A percentile compares a stretch with the other conserved stretches of the same genome.
Evolutionary conservation across 2,888 invertebrate genomes (phyloP).

Genomic region (Elaeidobius kamerunicus): DNA sequence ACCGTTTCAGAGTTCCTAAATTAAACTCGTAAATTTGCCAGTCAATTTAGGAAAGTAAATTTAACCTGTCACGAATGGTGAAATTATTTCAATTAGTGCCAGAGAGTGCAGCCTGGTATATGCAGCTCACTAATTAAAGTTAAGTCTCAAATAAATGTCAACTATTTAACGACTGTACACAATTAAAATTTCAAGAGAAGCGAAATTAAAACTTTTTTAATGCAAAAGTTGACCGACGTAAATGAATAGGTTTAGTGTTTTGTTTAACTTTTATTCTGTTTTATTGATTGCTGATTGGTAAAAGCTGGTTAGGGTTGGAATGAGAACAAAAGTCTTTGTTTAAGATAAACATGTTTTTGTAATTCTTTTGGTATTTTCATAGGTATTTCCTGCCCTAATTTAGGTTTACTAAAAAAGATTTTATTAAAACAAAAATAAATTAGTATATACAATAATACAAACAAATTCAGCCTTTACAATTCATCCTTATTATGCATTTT

Average conservation of each 20-base stretch:
- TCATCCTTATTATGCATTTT: too few species aligned
- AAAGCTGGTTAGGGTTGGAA: too few species aligned
- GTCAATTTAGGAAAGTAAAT: slow-evolving; percentile 36
- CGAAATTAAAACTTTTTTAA: slow-evolving; percentile 17
- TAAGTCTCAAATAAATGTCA: slow-evolving; percentile 39
- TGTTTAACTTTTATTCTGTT: slow-evolving; percentile 15
- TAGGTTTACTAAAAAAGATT: too few species aligned
- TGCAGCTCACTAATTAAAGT: slow-evolving; percentile 40
- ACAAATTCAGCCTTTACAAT: too few species aligned
- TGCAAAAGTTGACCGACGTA: slow-evolving; percentile 11
- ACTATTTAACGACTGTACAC: slow-evolving; percentile 37
- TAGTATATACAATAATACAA: too few species aligned
- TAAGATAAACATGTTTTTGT: too few species aligned
- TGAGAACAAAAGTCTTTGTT: too few species aligned
- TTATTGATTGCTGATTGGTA: too few species aligned
- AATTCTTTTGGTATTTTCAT: too few species aligned
- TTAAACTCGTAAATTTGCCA: slow-evolving; percentile 37
- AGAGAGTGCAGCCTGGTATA: slow-evolving; percentile 36
- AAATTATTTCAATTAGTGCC: slow-evolving; percentile 41
- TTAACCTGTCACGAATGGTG: slow-evolving; percentile 35
- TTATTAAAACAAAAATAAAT: too few species aligned
- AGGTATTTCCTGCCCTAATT: too few species aligned
- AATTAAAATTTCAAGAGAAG: slow-evolving; percentile 34
- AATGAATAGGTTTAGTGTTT: slow-evolving; percentile 2
- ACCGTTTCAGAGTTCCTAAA: slow-evolving; percentile 31